Percentiles rank a stretch among this genome's conserved stretches.
Evolutionary conservation across 2,113 vertebrate species (phyloP).

Genomic region (Dipodomys merriami): DNA sequence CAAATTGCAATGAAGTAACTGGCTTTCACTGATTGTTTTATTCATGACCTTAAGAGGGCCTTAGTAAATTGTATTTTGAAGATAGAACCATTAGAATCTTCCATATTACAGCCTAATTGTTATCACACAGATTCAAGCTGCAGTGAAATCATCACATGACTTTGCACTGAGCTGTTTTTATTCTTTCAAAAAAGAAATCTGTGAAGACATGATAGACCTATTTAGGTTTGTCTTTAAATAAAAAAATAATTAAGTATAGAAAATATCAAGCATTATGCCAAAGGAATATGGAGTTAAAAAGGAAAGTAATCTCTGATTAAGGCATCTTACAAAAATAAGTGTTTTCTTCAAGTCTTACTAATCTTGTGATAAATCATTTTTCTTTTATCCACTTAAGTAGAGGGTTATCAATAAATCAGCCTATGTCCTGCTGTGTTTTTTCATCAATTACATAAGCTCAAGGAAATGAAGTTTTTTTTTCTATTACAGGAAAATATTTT

Average conservation of each 20-base stretch:
- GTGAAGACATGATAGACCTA: background rate
- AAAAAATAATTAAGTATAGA: background rate
- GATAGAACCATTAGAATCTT: background rate
- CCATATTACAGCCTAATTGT: background rate
- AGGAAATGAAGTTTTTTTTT: constrained; percentile 38
- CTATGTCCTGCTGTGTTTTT: background rate
- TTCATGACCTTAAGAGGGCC: background rate
- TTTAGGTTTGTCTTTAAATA: background rate
- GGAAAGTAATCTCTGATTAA: background rate
- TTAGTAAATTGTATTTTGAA: constrained; percentile 9
- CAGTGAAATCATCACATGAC: background rate
- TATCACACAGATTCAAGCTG: background rate
- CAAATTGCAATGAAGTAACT: background rate
- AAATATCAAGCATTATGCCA: background rate
- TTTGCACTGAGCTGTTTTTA: background rate
- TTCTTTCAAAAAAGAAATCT: constrained; percentile 6
- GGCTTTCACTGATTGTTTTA: background rate
- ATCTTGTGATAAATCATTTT: background rate
- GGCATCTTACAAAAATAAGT: constrained; percentile 23
- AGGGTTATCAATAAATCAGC: background rate
- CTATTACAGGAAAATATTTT: background rate
- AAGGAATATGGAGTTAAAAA: background rate
- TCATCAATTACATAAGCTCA: background rate
- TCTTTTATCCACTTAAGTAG: background rate
- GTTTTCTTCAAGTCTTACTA: background rate